Conservation (phyloP, 2,797 vertebrate genomes). For the Falco cherrug region DNA sequence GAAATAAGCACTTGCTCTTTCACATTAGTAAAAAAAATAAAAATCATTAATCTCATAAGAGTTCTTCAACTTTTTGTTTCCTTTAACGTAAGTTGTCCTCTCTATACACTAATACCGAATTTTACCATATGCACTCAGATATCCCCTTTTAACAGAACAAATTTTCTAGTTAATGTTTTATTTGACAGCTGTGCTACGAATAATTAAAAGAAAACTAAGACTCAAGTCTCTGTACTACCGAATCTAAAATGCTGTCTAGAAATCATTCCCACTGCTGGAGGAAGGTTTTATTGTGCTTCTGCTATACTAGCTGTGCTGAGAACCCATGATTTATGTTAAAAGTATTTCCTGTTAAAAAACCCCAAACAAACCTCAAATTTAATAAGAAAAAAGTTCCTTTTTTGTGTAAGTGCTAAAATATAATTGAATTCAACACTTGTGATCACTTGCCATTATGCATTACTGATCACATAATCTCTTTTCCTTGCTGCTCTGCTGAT, state of each 20-base stretch:
- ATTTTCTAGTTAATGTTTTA: conserved; percentile 78
- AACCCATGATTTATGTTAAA: conserved; percentile 72
- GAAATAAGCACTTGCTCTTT: conserved; percentile 50
- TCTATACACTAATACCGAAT: conserved; percentile 54
- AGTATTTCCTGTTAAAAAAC: conserved; percentile 69
- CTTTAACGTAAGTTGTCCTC: conserved; percentile 45
- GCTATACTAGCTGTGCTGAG: conserved; percentile 58
- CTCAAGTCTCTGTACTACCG: conserved; percentile 51
- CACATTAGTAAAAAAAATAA: not conserved
- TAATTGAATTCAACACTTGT: conserved; percentile 71
- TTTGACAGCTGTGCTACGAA: conserved; percentile 76
- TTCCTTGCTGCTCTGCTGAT: not conserved
- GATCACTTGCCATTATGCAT: conserved; percentile 61
- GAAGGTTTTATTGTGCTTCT: conserved; percentile 75
- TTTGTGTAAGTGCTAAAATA: conserved; percentile 65
- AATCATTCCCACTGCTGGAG: conserved; percentile 66
- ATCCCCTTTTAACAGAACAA: conserved; percentile 71
- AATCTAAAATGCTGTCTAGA: conserved; percentile 72
- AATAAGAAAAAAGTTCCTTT: conserved; percentile 61
- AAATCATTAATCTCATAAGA: conserved; percentile 20
- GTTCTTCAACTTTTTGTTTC: conserved; percentile 51
- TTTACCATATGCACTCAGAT: conserved; percentile 57
- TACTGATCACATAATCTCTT: conserved; percentile 57
- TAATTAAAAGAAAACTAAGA: conserved; percentile 74
- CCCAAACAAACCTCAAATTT: conserved; percentile 28